phyloP scores from a whole-genome alignment of 2,113 vertebrate genomes.

The Corythornis vintsioides region DNA sequence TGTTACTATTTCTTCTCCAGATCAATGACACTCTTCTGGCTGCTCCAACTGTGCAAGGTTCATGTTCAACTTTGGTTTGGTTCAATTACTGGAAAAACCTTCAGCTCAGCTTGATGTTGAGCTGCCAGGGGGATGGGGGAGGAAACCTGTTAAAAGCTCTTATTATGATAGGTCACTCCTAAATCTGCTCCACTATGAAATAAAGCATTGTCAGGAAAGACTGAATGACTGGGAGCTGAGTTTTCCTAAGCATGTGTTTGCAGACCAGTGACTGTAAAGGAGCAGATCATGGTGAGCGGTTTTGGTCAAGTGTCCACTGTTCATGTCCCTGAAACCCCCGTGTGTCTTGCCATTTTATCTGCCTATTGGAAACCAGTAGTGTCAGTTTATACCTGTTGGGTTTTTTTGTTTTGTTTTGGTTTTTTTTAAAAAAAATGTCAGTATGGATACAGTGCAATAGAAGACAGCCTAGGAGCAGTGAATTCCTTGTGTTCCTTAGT shows the following conservation, averaged over 20 bases:
- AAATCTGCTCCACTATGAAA: not conserved
- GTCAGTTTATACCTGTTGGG: not conserved
- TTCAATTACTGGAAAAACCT: not conserved
- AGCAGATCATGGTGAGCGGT: not conserved
- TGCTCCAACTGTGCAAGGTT: slow-evolving; percentile 91
- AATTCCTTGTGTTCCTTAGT: not conserved
- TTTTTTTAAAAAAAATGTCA: not conserved
- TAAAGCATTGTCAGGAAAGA: not conserved
- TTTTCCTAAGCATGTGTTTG: not conserved
- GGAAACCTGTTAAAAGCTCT: not conserved
- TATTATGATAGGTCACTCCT: not conserved
- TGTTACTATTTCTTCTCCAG: slow-evolving; percentile 92
- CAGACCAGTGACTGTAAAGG: not conserved
- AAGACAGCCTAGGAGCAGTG: not conserved
- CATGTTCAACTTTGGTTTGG: slow-evolving; percentile 9
- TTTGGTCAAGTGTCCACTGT: not conserved
- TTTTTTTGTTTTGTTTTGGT: too few species aligned
- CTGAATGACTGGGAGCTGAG: not conserved
- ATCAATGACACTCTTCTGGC: slow-evolving; percentile 94
- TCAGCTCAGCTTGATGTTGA: not conserved
- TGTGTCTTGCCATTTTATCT: not conserved
- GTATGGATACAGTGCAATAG: not conserved
- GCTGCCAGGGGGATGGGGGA: not conserved
- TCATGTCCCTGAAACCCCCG: not conserved
- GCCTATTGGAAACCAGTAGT: not conserved